Base-by-base conservation (phyloP, 1,140 invertebrate species). In the Eubasilissa regina region DNA sequence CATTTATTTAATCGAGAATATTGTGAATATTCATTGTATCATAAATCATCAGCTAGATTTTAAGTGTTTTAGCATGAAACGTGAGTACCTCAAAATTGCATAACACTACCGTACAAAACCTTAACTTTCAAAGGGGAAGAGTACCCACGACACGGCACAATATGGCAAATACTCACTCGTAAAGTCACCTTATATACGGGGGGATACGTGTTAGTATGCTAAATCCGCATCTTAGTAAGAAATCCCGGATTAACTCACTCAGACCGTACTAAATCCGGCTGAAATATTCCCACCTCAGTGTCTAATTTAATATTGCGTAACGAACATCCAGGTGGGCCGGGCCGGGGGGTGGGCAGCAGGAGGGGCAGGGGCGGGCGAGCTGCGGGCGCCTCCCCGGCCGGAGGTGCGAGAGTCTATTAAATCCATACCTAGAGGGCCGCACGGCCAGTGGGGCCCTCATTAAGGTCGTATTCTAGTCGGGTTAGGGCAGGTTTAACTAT, bases 331-430 rank as follows among this genome's bases (percentile, higher is more conserved):
- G 35, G 11, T 51, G 11, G 3, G 11, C 1, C 1, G 8, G n/a
- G 1, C 48, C 48, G 6, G 25, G 25, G 25, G 25, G n/a, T n/a
- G n/a, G n/a, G n/a, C n/a, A n/a, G n/a, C n/a, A n/a, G n/a, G n/a
- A n/a, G n/a, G n/a, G n/a, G n/a, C n/a, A n/a, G n/a, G n/a, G n/a
- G n/a, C n/a, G n/a, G n/a, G n/a, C n/a, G n/a, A n/a, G n/a, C n/a
- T n/a, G n/a, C n/a, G n/a, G n/a, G n/a, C n/a, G n/a, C n/a, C n/a
- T n/a, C n/a, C n/a, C n/a, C n/a, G n/a, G n/a, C n/a, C 53, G 19
- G 55, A 58, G 55, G 55, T 15, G 55, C 17, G 55, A 15, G 55
- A 58, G 13, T 58, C 55, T 58, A 58, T 58, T 58, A 58, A 58
- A 58, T 58, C 55, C 21, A 58, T 58, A 58, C 55, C 15, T 58